These are phyloP conservation scores for Epinephelus coioides DNA, from an alignment of 2,797 vertebrate species.

Conservation along the genomic window DNA sequence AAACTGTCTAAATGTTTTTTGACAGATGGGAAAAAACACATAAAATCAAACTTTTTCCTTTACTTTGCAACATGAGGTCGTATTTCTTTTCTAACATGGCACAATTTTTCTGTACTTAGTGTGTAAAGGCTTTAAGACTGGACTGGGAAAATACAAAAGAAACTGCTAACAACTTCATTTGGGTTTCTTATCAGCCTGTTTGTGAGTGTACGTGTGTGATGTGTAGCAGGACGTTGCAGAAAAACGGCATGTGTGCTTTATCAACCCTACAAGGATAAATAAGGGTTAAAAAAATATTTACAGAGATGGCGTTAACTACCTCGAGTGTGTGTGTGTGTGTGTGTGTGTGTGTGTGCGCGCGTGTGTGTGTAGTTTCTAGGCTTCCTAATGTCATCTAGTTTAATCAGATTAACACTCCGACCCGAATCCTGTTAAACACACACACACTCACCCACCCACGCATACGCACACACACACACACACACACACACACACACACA, in stretches of 20 bases:
- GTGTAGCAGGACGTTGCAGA: background rate
- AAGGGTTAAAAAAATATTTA: conserved; percentile 33
- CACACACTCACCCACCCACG: conserved; percentile 21
- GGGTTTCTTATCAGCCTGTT: background rate
- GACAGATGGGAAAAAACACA: no score
- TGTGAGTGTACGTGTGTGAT: background rate
- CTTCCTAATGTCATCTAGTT: conserved; percentile 42
- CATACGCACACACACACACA: conserved; percentile 17
- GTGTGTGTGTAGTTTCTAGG: conserved; percentile 4
- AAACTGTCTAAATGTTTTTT: no score
- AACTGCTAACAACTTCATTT: no score
- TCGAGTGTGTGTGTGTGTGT: background rate
- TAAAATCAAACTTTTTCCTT: no score
- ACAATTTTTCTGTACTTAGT: no score
- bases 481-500: conserved; percentile 6
- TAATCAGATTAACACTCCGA: conserved; percentile 49
- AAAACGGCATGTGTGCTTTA: conserved; percentile 9
- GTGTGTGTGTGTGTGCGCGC: background rate
- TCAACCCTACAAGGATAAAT: conserved; percentile 7
- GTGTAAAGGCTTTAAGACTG: no score
- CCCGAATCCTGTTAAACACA: conserved; percentile 32
- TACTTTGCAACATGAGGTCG: no score
- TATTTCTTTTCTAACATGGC: no score
- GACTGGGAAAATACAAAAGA: no score
- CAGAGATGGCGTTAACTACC: conserved; percentile 5